phyloP scores from a whole-genome alignment of 2,888 invertebrate genomes.

The Pristionchus maxplancki region DNA sequence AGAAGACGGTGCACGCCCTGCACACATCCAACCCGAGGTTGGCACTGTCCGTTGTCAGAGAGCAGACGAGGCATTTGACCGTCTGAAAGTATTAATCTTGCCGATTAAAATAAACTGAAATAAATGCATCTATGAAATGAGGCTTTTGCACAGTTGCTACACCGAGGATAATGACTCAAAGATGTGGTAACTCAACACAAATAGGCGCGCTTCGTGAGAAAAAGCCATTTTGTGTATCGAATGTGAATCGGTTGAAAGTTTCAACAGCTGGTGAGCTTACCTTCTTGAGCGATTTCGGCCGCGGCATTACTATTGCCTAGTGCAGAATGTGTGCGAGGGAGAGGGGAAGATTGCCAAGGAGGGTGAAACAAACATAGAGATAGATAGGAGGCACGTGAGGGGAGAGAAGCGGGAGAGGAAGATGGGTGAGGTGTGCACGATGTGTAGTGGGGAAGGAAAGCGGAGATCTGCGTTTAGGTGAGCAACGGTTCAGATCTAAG shows the following conservation, averaged over 20 bases:
- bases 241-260: neutral
- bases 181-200: neutral
- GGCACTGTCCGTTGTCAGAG: neutral
- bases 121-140: neutral
- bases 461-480: too few species aligned
- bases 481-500: too few species aligned
- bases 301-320: neutral
- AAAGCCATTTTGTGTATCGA: neutral
- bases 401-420: neutral
- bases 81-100: neutral
- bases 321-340: neutral
- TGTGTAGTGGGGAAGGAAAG: neutral
- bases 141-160: neutral
- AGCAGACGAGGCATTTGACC: neutral
- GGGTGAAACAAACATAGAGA: neutral
- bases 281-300: neutral
- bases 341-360: neutral
- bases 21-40: slow-evolving; percentile 11
- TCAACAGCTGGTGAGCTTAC: neutral
- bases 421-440: neutral
- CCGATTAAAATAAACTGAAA: too few species aligned
- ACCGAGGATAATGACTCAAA: neutral
- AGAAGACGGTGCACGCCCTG: slow-evolving; percentile 20
- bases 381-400: neutral
- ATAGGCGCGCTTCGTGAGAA: neutral